Conservation (phyloP, 2,888 invertebrate species). For the Pasiphila rectangulata region DNA sequence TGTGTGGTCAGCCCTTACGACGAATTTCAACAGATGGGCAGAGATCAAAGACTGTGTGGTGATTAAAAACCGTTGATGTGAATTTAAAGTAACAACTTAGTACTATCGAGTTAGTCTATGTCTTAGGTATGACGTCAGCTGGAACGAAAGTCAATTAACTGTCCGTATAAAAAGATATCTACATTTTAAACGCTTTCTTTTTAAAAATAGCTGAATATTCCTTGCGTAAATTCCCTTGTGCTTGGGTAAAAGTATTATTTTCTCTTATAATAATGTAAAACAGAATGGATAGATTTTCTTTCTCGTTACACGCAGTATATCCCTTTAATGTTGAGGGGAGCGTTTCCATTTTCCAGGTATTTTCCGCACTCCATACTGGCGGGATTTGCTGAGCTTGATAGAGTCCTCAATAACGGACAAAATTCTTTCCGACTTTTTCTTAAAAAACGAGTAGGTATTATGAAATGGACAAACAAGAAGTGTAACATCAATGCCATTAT, state of each 20-base stretch:
- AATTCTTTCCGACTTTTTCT: conserved; percentile 7
- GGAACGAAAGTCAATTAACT: not conserved
- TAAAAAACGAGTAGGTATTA: no score
- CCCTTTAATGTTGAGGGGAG: conserved; percentile 46
- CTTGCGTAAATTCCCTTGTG: not conserved
- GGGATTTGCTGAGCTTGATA: conserved; percentile 60
- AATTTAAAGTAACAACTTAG: conserved; percentile 73
- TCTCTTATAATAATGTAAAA: conserved; percentile 18
- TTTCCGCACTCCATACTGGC: conserved; percentile 74
- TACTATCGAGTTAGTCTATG: conserved; percentile 33
- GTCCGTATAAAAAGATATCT: not conserved
- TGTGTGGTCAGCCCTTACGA: conserved; percentile 80
- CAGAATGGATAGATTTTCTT: conserved; percentile 28
- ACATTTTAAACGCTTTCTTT: not conserved
- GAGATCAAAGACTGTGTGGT: conserved; percentile 71
- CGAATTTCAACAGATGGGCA: conserved; percentile 76
- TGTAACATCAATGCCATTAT: no score
- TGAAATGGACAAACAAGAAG: no score
- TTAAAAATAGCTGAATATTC: not conserved
- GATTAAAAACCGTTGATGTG: conserved; percentile 75
- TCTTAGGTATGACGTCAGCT: not conserved
- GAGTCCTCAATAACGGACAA: conserved; percentile 29
- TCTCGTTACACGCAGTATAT: conserved; percentile 45
- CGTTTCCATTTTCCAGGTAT: conserved; percentile 74
- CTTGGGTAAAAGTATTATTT: conserved; percentile 5